These are phyloP conservation scores for Dermolepida albohirtum DNA, from an alignment of 2,888 invertebrate species.

Conservation along the genomic window DNA sequence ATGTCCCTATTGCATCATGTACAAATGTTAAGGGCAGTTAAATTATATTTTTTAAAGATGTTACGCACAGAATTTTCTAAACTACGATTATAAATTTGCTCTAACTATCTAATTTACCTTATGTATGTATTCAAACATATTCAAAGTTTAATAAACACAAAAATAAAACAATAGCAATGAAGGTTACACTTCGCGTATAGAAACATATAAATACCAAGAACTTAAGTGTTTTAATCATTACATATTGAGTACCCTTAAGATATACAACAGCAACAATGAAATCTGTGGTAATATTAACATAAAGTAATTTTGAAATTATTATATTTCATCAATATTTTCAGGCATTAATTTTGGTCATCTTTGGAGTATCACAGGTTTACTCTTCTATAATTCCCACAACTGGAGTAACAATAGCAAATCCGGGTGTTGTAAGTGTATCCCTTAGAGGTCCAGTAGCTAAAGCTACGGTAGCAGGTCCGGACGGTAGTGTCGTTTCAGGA, in stretches of 20 bases:
- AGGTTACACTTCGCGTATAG: slow-evolving; percentile 1
- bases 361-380: slow-evolving; percentile 7
- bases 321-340: not conserved
- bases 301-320: not conserved
- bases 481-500: slow-evolving; percentile 14
- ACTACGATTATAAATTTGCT: not conserved
- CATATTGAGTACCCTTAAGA: slow-evolving; percentile 1
- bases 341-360: slow-evolving; percentile 15
- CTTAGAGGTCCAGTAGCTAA: slow-evolving; percentile 21
- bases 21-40: not conserved
- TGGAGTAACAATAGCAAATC: slow-evolving; percentile 16
- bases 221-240: slow-evolving; percentile 6
- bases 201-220: slow-evolving; percentile 24
- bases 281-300: slow-evolving; percentile 38
- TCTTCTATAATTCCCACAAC: not conserved
- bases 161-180: slow-evolving; percentile 2
- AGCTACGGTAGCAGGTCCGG: slow-evolving; percentile 18
- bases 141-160: not conserved
- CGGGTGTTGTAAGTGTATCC: slow-evolving; percentile 9
- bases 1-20: slow-evolving; percentile 16
- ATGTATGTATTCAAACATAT: not conserved
- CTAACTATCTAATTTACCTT: not conserved
- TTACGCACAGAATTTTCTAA: not conserved
- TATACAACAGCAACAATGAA: slow-evolving; percentile 42
- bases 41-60: not conserved